Evolutionary conservation across 2,113 vertebrate species (phyloP), one percentile per base, ranked within the genome.

Genomic region (Leptodactylus fuscus): DNA sequence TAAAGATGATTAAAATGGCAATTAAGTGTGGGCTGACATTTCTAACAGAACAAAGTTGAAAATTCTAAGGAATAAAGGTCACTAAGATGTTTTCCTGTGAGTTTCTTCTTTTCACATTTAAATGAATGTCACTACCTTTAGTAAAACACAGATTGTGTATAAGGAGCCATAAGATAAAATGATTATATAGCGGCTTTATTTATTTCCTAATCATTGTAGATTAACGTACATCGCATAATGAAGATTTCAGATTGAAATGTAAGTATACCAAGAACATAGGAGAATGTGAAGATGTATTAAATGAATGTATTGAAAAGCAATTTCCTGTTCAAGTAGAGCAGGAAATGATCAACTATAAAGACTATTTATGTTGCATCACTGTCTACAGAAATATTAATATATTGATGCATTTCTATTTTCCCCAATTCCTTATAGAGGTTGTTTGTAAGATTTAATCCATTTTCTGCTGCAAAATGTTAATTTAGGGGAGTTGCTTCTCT

Each of bases 1-100:
- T 83, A 24, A 83, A 44, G 69, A 83, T 83, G 81, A 83, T 74
- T 83, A 83, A 83, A 58, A 83, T 83, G 70, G 69, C 69, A 83
- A 83, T 83, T 83, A 83, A 46, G 69, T 20, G 49, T 60, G n/a
- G 81, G 36, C 36, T 83, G 81, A 83, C 81, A 83, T 83, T 83
- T 83, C 70, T 74, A 83, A 60, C 69, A 29, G 70, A 60, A 46
- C 70, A 83, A 83, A 83, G 81, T 74, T 83, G 74, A 75, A 83
- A 58, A 60, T 83, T 74, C n/a, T 74, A 74, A 83, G 49, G 41
- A 83, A 55, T 49, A 83, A 83, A 83, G 81, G 81, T 82, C 81
- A 82, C 51, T 29, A 6, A 24, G 24, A 83, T 29, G 34, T 74
- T 74, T 73, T 74, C 60, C 51, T 55, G n/a, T 38, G 32, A 78